Evolutionary conservation across 2,888 invertebrate species (phyloP), one percentile per base, ranked within the genome.

Genomic region (Melieria omissa): DNA sequence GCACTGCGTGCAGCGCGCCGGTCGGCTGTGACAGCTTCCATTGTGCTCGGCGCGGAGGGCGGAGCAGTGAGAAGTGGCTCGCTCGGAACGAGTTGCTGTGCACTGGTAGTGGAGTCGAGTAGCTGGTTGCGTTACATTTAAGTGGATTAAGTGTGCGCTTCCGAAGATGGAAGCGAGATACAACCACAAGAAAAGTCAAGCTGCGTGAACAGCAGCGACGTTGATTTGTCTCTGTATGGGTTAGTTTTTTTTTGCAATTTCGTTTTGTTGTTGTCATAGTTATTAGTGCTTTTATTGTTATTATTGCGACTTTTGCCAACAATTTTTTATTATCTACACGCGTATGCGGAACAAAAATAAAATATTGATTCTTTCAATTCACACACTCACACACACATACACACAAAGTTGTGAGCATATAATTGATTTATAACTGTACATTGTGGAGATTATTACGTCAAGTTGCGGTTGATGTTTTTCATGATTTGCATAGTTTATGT

Each of bases 401-500:
- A 52, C 7, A 64, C 58, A 44, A 58, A 47, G 41, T n/a, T 57
- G 49, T 14, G 47, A 9, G 58, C 44, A 4, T 67, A 6, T 67
- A 67, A 67, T 67, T 67, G 61, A 67, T 60, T 52, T 49, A 67
- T 67, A 67, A 67, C 67, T 67, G 67, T 67, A 67, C 47, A 67
- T 60, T 67, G 60, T 67, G 60, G 49, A 29, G 45, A 42, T 60
- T 47, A 16, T 60, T 60, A 42, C 29, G 29, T 29, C 29, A 29
- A 29, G 29, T 52, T 47, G 41, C 52, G 29, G 16, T 52, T 45
- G 14, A 49, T 41, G 68, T 72, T 72, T 72, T 60, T 74, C 44
- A 72, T 72, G 72, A 72, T 74, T 74, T 72, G 72, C 70, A 72
- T 72, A 74, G 72, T 72, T 74, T 72, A 60, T 72, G 72, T 72